Evolutionary conservation across 23 tunicate genomes (phyloP).

Genomic region (Corella eumyota): DNA sequence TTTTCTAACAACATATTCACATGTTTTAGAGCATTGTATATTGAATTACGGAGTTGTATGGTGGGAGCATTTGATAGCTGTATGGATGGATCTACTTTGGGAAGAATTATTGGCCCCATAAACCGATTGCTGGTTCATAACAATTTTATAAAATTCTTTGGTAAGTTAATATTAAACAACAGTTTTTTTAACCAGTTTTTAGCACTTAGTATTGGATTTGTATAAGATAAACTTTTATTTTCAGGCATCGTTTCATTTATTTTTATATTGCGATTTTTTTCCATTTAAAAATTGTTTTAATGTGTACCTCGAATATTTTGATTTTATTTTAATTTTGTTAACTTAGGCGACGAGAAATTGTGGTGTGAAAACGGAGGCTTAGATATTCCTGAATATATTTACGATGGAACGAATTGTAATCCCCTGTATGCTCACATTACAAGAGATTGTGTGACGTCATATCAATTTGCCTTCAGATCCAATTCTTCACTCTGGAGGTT

Average conservation of each 20-base stretch:
- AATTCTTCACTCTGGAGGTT: conserved; percentile 9
- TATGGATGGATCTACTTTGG: conserved; percentile 1
- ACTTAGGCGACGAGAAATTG: conserved; percentile 16
- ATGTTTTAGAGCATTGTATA: conserved; percentile 4
- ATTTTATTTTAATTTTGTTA: too few species aligned
- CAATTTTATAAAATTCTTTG: too few species aligned
- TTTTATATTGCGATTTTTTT: neutral
- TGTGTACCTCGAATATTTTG: neutral
- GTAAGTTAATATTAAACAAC: too few species aligned
- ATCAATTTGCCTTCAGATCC: conserved; percentile 13
- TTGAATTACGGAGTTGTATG: conserved; percentile 11
- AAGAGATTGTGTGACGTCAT: conserved; percentile 15
- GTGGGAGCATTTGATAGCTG: conserved; percentile 7
- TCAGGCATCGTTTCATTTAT: too few species aligned
- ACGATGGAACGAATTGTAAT: conserved; percentile 19
- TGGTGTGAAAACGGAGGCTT: conserved; percentile 38
- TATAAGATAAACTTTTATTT: too few species aligned
- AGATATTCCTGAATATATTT: conserved; percentile 2
- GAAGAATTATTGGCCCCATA: neutral
- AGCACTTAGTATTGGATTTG: too few species aligned
- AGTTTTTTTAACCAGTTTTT: too few species aligned
- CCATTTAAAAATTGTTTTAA: neutral
- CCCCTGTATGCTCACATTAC: conserved; percentile 28
- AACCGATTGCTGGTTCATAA: too few species aligned
- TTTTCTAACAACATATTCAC: too few species aligned